Percentiles rank a stretch among this genome's conserved stretches.
Conservation (phyloP, 2,888 invertebrate species). For the Miltochrista miniata region DNA sequence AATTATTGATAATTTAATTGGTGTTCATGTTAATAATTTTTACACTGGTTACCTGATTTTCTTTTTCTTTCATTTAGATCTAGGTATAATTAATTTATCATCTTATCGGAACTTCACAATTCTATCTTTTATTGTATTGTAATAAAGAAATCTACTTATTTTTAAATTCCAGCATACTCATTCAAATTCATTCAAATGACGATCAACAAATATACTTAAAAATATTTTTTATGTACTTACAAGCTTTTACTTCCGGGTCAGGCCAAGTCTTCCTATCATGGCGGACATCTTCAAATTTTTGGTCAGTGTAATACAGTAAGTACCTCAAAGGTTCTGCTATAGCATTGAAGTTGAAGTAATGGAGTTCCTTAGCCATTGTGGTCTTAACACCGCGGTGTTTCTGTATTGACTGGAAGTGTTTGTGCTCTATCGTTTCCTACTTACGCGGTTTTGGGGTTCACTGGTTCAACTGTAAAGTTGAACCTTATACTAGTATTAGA, state of each 20-base stretch:
- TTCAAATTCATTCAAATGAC: no score
- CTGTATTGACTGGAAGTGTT: not conserved
- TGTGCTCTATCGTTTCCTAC: not conserved
- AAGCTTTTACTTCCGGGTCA: conserved; percentile 51
- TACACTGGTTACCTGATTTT: no score
- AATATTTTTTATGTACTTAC: conserved; percentile 48
- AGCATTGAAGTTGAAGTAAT: conserved; percentile 59
- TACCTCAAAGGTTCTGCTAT: conserved; percentile 63
- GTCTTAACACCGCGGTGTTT: not conserved
- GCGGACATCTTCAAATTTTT: conserved; percentile 64
- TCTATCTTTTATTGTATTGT: no score
- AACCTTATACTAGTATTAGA: no score
- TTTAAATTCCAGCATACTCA: no score
- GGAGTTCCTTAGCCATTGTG: conserved; percentile 51
- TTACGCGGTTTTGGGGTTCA: not conserved
- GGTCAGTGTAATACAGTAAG: conserved; percentile 63
- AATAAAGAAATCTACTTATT: no score
- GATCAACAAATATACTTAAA: no score
- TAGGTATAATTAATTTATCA: no score
- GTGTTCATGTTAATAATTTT: no score
- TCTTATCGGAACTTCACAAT: no score
- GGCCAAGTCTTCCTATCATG: conserved; percentile 55
- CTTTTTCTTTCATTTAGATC: no score
- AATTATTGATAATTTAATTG: no score
- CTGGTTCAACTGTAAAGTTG: not conserved